A percentile compares a stretch with the other conserved stretches of the same genome.
phyloP scores from a whole-genome alignment of 2,888 invertebrate genomes.

The Xestobium rufovillosum region DNA sequence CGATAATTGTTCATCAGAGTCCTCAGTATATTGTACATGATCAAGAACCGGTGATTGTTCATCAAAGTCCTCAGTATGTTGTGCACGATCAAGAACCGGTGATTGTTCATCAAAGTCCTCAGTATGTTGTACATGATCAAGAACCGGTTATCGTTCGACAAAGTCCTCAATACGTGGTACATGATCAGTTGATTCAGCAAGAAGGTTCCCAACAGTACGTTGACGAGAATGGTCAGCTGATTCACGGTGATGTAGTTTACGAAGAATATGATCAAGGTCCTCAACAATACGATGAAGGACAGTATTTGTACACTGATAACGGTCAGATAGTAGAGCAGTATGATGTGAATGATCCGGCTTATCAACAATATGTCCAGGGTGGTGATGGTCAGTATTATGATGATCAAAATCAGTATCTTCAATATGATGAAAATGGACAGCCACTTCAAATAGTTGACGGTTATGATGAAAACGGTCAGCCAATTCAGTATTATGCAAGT shows the following conservation, averaged over 20 bases:
- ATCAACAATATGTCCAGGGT: slow-evolving; percentile 17
- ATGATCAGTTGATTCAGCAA: too few relatives aligned
- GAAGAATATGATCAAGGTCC: slow-evolving; percentile 8
- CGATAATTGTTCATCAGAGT: too few relatives aligned
- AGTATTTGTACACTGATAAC: slow-evolving; percentile 16
- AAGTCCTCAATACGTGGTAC: too few relatives aligned
- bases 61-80: too few relatives aligned
- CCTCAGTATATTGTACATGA: too few relatives aligned
- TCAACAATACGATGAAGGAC: slow-evolving; percentile 22
- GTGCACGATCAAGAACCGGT: too few relatives aligned
- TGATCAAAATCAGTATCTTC: slow-evolving; percentile 15
- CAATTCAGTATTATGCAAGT: slow-evolving; percentile 27
- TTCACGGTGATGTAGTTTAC: too few relatives aligned
- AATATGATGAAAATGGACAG: slow-evolving; percentile 29
- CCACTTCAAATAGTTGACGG: slow-evolving; percentile 20
- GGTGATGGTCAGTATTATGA: not conserved
- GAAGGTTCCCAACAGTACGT: too few relatives aligned
- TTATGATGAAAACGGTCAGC: slow-evolving; percentile 27
- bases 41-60: too few relatives aligned
- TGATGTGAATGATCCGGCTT: slow-evolving; percentile 26
- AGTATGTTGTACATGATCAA: too few relatives aligned
- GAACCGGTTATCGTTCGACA: too few relatives aligned
- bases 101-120: too few relatives aligned
- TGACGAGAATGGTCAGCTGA: slow-evolving; percentile 16
- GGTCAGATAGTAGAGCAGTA: slow-evolving; percentile 21